phyloP scores from a whole-genome alignment of 2,797 vertebrate genomes.

The Chelon auratus region DNA sequence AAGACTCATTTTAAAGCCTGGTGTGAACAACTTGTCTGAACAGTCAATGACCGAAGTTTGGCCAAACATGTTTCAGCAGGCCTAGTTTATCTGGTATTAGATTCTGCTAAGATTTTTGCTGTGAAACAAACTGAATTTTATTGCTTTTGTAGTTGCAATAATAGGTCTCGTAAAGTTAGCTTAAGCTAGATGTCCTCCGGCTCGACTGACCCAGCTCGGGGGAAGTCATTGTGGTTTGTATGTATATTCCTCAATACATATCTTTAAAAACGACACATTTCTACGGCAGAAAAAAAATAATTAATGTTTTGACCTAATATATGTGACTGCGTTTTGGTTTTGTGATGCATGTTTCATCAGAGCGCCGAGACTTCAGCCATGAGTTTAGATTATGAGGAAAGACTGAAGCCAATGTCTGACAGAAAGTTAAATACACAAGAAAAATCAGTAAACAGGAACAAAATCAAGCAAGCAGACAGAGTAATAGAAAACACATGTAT shows the following conservation, averaged over 20 bases:
- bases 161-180: neutral
- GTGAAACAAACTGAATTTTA: neutral
- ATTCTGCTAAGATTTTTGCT: neutral
- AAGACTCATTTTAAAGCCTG: too few relatives aligned
- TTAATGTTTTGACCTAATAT: constrained; percentile 2
- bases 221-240: neutral
- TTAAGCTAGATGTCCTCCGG: neutral
- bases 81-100: neutral
- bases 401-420: constrained; percentile 19
- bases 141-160: neutral
- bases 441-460: constrained; percentile 25
- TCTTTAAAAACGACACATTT: neutral
- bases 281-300: neutral
- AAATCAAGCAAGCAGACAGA: constrained; percentile 20
- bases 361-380: neutral
- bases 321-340: neutral
- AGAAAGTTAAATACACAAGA: constrained; percentile 8
- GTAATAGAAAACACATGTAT: constrained; percentile 49
- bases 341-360: neutral
- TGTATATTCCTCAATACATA: neutral
- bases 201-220: neutral
- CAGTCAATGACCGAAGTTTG: neutral
- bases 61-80: neutral
- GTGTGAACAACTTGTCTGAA: neutral
- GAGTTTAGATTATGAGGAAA: constrained; percentile 24